Conservation (phyloP, 2,113 vertebrate genomes). For the Boleophthalmus pectinirostris region DNA sequence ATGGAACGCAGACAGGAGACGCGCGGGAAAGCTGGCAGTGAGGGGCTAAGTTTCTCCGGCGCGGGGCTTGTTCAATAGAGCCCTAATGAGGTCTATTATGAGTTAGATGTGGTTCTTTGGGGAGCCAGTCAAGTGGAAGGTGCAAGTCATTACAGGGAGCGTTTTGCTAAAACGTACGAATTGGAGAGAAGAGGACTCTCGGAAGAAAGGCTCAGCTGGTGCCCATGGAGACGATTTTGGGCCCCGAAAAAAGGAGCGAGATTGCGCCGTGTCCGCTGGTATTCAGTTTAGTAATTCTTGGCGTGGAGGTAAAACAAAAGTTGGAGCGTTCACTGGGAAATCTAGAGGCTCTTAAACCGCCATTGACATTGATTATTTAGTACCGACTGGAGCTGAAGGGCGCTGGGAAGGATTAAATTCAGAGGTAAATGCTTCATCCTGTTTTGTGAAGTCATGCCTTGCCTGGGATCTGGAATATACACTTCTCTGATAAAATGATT, state of each 20-base stretch:
- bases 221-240: conserved; percentile 44
- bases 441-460: background rate
- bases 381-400: background rate
- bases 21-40: conserved; percentile 33
- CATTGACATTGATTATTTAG: background rate
- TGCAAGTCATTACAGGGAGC: conserved; percentile 57
- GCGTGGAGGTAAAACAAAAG: background rate
- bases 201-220: conserved; percentile 50
- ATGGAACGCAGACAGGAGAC: conserved; percentile 55
- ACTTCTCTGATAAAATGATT: no score
- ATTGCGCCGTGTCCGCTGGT: conserved; percentile 48
- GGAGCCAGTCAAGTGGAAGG: conserved; percentile 55
- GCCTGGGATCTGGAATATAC: no score
- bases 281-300: conserved; percentile 25
- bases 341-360: background rate
- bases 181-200: conserved; percentile 46
- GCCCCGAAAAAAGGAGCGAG: conserved; percentile 40
- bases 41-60: conserved; percentile 44
- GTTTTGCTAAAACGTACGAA: conserved; percentile 49
- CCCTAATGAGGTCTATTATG: conserved; percentile 71
- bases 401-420: background rate
- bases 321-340: no score
- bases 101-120: conserved; percentile 63
- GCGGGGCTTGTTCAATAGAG: conserved; percentile 60
- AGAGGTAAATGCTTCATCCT: background rate